Evolutionary conservation across 2,797 vertebrate species (phyloP), one percentile per base, ranked within the genome.

Genomic region (Sparus aurata): DNA sequence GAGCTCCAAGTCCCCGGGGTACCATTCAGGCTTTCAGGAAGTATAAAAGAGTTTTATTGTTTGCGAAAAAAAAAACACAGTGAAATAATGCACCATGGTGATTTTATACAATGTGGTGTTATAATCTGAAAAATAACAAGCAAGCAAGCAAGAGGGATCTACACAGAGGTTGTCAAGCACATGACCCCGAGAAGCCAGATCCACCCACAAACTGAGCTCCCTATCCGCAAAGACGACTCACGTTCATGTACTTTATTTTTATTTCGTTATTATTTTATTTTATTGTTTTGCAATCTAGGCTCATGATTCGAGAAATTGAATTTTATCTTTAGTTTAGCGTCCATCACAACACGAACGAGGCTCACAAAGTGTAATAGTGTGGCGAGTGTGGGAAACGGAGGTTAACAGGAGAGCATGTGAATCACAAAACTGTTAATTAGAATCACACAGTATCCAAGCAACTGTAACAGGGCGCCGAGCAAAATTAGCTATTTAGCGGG

Each of bases 361-460:
- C 54, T 85, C 45, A 57, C 83, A 69, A 60, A 59, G 57, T 59
- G 67, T 76, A 65, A 79, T 63, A 66, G 74, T 18, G 5, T 59
- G 23, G 69, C 62, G 58, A 82, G 70, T 69, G 76, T 81, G 78
- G 63, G 57, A 83, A 74, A 81, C 67, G 0, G 65, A 76, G 83
- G 84, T 85, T 86, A 88, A 84, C 81, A 59, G 54, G 38, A 80
- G 79, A 85, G 75, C 72, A 77, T 73, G 87, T 69, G 77, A 83
- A 85, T 82, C 71, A 73, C 62, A 58, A 80, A 80, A 85, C 66
- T 75, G 72, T 85, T 93, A 85, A 93, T 92, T 90, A 87, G 82
- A 87, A 83, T 80, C 79, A 80, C 78, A 55, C 52, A 5, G 89
- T 91, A 85, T 87, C 93, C 76, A 92, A 78, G 91, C 90, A 93